Evolutionary conservation across 2,888 invertebrate genomes (phyloP), one percentile per base, ranked within the genome.

Genomic region (Zonitis immaculata): DNA sequence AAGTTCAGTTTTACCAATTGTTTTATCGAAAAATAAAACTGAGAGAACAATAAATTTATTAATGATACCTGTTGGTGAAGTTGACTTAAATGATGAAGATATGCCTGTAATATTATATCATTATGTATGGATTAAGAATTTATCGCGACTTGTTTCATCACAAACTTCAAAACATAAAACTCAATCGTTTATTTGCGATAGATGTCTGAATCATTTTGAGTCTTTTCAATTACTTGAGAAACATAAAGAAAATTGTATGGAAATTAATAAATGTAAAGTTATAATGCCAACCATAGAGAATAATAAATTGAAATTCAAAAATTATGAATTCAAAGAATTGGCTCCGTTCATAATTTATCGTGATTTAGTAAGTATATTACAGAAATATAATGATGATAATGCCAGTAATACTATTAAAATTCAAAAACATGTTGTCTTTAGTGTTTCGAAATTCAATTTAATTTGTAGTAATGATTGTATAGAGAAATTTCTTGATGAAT

Each of bases 121-220:
- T 52, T 63, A 51, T 54, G 54, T 50, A 25, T 57, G 55, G 54
- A 63, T 61, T 20, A 61, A 59, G 47, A 50, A 57, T 51, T 46
- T 65, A 28, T 52, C 55, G 7, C 18, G 56, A 44, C 27, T 62
- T 4, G 8, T 60, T 5, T n/a, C 25, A 11, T n/a, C 6, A 8
- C 62, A 57, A 49, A 16, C 54, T 8, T 43, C 45, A 6, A 49
- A 49, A 47, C 42, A 47, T 49, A 8, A 49, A 7, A 1, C 11
- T 45, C 30, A 39, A 52, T 47, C 46, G 14, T 57, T 28, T 42
- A 43, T 56, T 44, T 62, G 57, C 43, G 47, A 57, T 18, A 51
- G 50, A 44, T 66, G 63, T 45, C 35, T 66, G 14, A 54, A 52
- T 39, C 52, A 59, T 52, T 58, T 46, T 18, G 30, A 26, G 20